Conservation (phyloP, 1,140 invertebrate species). For the Drosophila mayri region DNA sequence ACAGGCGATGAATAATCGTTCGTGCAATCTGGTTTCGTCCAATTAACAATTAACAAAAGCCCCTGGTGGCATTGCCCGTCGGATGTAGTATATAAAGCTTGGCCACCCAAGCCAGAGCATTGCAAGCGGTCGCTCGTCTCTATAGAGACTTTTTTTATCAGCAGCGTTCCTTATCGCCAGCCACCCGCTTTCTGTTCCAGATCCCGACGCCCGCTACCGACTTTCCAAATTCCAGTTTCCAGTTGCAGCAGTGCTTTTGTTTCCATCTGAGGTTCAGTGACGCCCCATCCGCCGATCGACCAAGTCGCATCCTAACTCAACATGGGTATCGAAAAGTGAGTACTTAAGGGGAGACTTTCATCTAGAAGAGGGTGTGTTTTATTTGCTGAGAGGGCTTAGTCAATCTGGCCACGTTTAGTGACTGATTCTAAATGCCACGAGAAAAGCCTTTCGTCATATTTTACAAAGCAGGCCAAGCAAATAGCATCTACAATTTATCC, state of each 20-base stretch:
- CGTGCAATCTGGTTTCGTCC: conserved; percentile 52
- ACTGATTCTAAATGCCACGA: background rate
- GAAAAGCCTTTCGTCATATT: conserved; percentile 25
- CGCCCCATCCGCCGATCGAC: conserved; percentile 52
- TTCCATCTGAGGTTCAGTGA: conserved; percentile 51
- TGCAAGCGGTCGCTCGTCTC: conserved; percentile 16
- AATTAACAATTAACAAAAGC: conserved; percentile 32
- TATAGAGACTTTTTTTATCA: conserved; percentile 25
- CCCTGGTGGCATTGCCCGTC: conserved; percentile 1
- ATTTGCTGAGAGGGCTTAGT: conserved; percentile 3
- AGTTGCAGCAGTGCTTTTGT: conserved; percentile 37
- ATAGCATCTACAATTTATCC: background rate
- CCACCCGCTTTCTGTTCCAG: conserved; percentile 34
- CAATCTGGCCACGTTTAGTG: conserved; percentile 13
- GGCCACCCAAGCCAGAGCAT: conserved; percentile 29
- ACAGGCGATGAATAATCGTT: conserved; percentile 59
- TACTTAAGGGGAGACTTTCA: conserved; percentile 8
- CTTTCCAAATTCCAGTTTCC: conserved; percentile 31
- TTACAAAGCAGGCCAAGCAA: background rate
- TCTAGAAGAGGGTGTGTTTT: conserved; percentile 13
- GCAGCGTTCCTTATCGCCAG: conserved; percentile 57
- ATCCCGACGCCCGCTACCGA: conserved; percentile 29
- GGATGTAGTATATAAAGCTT: conserved; percentile 60
- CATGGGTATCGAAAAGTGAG: conserved; percentile 75
- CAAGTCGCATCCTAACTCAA: conserved; percentile 47